phyloP scores from a whole-genome alignment of 2,113 vertebrate genomes.

The Thalassoma bifasciatum region DNA sequence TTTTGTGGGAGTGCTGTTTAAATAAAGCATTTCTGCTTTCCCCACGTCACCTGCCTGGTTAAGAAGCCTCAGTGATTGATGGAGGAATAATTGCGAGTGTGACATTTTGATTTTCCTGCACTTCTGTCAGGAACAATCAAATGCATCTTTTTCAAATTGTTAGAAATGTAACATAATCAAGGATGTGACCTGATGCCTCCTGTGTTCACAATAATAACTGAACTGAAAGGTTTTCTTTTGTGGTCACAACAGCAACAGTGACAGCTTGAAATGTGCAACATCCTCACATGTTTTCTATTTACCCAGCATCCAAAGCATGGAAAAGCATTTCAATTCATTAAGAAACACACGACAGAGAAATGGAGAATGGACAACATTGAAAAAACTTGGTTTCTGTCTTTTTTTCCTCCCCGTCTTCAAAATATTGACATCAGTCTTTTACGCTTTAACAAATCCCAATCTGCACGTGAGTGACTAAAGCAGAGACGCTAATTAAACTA shows the following conservation, averaged over 20 bases:
- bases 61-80: conserved; percentile 11
- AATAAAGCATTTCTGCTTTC: conserved; percentile 2
- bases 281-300: conserved; percentile 2
- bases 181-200: neutral
- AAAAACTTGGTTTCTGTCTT: no score
- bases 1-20: conserved; percentile 1
- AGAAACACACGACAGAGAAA: neutral
- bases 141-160: neutral
- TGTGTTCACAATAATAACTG: no score
- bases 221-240: no score
- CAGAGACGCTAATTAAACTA: conserved; percentile 63
- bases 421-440: neutral
- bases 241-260: no score
- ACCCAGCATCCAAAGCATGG: neutral
- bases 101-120: neutral
- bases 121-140: neutral
- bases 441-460: conserved; percentile 20
- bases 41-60: conserved; percentile 15
- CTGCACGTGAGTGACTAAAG: conserved; percentile 33
- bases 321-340: neutral
- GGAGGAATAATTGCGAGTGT: conserved; percentile 21
- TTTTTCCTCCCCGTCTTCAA: neutral
- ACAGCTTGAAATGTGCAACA: no score
- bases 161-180: neutral
- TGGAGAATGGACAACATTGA: neutral